Conservation (phyloP, 2,888 invertebrate genomes). For the Didymodactylos carnosus region DNA sequence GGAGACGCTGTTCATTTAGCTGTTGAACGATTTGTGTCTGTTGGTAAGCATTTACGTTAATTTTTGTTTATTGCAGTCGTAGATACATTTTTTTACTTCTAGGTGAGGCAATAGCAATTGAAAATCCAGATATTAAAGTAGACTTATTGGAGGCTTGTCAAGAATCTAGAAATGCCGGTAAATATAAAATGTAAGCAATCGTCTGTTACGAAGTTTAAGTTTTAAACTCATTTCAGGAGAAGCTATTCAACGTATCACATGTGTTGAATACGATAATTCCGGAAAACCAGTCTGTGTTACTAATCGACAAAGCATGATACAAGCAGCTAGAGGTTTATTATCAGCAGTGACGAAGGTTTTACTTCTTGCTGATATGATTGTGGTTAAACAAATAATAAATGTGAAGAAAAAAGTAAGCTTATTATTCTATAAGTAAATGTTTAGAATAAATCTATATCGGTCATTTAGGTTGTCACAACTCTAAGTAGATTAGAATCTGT, state of each 20-base stretch:
- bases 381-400: slow-evolving; percentile 77
- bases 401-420: slow-evolving; percentile 71
- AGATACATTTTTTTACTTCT: not conserved
- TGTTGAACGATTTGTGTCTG: slow-evolving; percentile 87
- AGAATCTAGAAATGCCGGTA: slow-evolving; percentile 82
- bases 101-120: slow-evolving; percentile 85
- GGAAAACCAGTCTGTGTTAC: not conserved
- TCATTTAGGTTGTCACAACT: slow-evolving; percentile 32
- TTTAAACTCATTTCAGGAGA: slow-evolving; percentile 46
- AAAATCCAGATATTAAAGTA: slow-evolving; percentile 81
- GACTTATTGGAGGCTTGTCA: slow-evolving; percentile 97
- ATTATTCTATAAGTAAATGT: not conserved
- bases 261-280: slow-evolving; percentile 36
- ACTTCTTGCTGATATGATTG: slow-evolving; percentile 82
- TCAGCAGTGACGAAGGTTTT: slow-evolving; percentile 84
- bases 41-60: slow-evolving; percentile 38
- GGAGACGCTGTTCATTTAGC: slow-evolving; percentile 89
- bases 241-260: slow-evolving; percentile 74
- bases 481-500: slow-evolving; percentile 37
- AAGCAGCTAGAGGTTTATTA: slow-evolving; percentile 73
- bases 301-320: slow-evolving; percentile 42
- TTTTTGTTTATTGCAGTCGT: too few species aligned
- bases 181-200: slow-evolving; percentile 20
- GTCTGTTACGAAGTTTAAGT: not conserved
- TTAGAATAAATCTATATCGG: not conserved